Percentiles rank a stretch among this genome's conserved stretches.
Evolutionary conservation across 2,888 invertebrate genomes (phyloP).

Genomic region (Nomada flava): DNA sequence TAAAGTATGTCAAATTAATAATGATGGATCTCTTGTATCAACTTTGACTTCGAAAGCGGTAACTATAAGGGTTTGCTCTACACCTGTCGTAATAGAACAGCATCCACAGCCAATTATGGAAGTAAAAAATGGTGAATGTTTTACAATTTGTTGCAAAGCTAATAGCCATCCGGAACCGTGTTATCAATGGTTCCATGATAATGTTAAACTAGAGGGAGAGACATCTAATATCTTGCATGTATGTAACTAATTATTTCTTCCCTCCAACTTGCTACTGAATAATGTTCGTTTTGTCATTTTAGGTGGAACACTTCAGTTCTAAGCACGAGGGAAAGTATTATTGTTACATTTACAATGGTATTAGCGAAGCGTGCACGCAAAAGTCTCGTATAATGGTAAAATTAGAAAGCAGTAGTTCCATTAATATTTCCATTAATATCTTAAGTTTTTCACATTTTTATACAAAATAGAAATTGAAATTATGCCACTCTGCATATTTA

Average conservation of each 20-base stretch:
- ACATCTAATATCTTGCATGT: constrained; percentile 71
- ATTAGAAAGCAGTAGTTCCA: neutral
- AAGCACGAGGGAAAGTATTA: constrained; percentile 79
- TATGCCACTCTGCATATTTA: constrained; percentile 32
- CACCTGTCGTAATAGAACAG: constrained; percentile 69
- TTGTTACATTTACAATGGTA: constrained; percentile 74
- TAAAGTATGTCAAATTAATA: constrained; percentile 70
- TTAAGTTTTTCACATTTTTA: neutral
- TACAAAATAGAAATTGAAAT: constrained; percentile 28
- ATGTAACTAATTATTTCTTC: constrained; percentile 33
- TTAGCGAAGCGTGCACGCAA: constrained; percentile 74
- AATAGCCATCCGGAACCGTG: constrained; percentile 71
- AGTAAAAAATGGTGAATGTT: constrained; percentile 68
- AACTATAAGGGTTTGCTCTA: constrained; percentile 68
- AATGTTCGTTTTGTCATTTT: constrained; percentile 24
- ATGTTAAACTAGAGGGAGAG: constrained; percentile 69
- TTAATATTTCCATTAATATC: neutral
- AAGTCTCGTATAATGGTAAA: constrained; percentile 73
- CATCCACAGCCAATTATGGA: constrained; percentile 73
- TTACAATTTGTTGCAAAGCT: constrained; percentile 72
- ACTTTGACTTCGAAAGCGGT: constrained; percentile 65
- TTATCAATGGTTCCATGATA: constrained; percentile 79
- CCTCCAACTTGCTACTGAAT: neutral
- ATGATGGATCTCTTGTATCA: constrained; percentile 62
- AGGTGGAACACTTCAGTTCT: constrained; percentile 68